Percentiles rank a stretch among this genome's conserved stretches.
These are phyloP conservation scores for Ophonus ardosiacus DNA, from an alignment of 2,888 invertebrate species.

Conservation along the genomic window DNA sequence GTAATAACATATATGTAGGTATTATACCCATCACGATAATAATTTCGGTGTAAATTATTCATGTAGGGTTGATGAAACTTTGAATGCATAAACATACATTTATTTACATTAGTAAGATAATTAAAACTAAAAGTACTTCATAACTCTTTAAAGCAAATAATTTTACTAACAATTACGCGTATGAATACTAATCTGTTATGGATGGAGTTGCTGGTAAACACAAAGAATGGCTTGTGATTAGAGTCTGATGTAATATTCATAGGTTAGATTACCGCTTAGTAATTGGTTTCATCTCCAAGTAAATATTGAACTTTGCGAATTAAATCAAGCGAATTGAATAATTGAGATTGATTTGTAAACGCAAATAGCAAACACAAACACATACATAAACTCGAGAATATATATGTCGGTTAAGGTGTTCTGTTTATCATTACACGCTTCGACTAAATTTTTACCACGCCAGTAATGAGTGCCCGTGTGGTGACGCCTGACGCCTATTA, in stretches of 20 bases:
- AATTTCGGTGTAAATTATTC: not conserved
- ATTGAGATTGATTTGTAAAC: conserved; percentile 21
- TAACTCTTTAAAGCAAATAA: conserved; percentile 8
- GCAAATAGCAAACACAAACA: not conserved
- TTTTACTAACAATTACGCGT: not conserved
- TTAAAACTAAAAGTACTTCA: conserved; percentile 14
- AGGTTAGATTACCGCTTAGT: conserved; percentile 25
- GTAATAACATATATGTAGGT: not conserved
- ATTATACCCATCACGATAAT: not conserved
- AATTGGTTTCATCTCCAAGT: conserved; percentile 36
- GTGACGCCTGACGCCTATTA: too few species aligned
- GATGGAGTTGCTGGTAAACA: not conserved
- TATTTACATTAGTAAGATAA: conserved; percentile 13
- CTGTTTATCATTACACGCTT: too few species aligned
- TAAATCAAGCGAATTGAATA: conserved; percentile 34
- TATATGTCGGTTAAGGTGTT: too few species aligned
- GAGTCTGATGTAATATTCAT: conserved; percentile 26
- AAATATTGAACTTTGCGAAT: conserved; percentile 43
- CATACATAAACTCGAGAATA: too few species aligned
- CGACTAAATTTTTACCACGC: too few species aligned
- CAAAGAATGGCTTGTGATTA: not conserved
- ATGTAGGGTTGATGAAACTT: not conserved
- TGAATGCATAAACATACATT: conserved; percentile 11
- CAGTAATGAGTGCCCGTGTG: too few species aligned
- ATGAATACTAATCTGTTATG: not conserved